phyloP scores from a whole-genome alignment of 2,888 invertebrate species.

The Diogma glabrata region DNA sequence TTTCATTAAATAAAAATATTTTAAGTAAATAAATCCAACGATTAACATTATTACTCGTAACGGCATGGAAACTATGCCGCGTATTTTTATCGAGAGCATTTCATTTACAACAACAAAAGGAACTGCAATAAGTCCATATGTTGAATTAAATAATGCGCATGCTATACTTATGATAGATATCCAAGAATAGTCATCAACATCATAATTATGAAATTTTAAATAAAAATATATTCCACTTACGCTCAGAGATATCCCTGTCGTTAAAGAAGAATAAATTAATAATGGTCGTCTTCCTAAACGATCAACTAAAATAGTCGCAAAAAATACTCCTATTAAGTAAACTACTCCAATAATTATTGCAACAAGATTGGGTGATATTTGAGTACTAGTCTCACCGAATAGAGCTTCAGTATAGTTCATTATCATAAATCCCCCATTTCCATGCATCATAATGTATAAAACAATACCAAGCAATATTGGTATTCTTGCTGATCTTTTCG shows the following conservation, averaged over 20 bases:
- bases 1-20: slow-evolving; percentile 24
- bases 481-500: slow-evolving; percentile 24
- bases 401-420: slow-evolving; percentile 32
- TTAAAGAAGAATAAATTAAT: slow-evolving; percentile 17
- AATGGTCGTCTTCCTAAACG: slow-evolving; percentile 26
- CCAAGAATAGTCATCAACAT: slow-evolving; percentile 25
- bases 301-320: slow-evolving; percentile 28
- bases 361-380: slow-evolving; percentile 26
- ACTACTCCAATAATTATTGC: slow-evolving; percentile 32
- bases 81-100: slow-evolving; percentile 24
- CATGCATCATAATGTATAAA: slow-evolving; percentile 29
- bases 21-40: neutral
- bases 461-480: slow-evolving; percentile 29
- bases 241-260: slow-evolving; percentile 24
- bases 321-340: slow-evolving; percentile 27
- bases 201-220: slow-evolving; percentile 12
- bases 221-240: slow-evolving; percentile 26
- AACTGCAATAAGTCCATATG: slow-evolving; percentile 28
- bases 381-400: slow-evolving; percentile 30
- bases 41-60: neutral
- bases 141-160: slow-evolving; percentile 25
- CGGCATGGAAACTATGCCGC: neutral
- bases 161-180: slow-evolving; percentile 29
- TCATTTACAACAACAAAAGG: slow-evolving; percentile 30
- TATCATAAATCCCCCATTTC: slow-evolving; percentile 32